Conservation (phyloP, 2,888 invertebrate genomes). For the Phlogophora meticulosa region DNA sequence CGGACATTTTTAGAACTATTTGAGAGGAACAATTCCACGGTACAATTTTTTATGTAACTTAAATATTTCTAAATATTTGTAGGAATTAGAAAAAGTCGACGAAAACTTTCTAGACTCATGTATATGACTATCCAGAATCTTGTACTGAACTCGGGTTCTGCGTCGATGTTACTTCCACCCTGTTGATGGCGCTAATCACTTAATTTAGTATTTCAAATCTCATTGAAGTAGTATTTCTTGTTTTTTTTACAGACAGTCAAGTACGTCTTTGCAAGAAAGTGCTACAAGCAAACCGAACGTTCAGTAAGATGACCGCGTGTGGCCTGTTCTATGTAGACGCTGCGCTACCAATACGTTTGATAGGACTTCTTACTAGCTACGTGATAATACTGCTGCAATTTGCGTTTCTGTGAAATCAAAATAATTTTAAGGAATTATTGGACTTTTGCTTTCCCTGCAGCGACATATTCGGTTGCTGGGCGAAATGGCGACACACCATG, state of each 20-base stretch:
- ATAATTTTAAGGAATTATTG: no score
- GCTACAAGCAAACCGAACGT: neutral
- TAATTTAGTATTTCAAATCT: no score
- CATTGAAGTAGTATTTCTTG: neutral
- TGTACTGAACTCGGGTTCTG: no score
- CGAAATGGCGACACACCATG: neutral
- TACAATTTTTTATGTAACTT: no score
- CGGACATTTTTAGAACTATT: no score
- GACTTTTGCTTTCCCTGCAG: neutral
- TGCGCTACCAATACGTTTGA: constrained; percentile 1
- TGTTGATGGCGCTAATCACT: no score
- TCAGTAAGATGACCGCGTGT: constrained; percentile 22
- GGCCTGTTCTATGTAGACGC: constrained; percentile 28
- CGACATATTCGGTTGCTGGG: neutral
- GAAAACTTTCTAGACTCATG: no score
- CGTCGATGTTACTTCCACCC: no score
- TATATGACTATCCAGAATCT: no score
- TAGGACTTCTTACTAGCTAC: constrained; percentile 13
- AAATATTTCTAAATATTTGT: no score
- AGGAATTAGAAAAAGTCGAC: no score
- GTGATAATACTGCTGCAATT: constrained; percentile 16
- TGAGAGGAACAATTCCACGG: no score
- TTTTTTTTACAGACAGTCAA: constrained; percentile 1
- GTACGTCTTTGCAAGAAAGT: constrained; percentile 25
- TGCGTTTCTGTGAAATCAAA: constrained; percentile 16